Conservation (phyloP, 1,140 invertebrate species). For the Yoshiicerus persimilis region DNA sequence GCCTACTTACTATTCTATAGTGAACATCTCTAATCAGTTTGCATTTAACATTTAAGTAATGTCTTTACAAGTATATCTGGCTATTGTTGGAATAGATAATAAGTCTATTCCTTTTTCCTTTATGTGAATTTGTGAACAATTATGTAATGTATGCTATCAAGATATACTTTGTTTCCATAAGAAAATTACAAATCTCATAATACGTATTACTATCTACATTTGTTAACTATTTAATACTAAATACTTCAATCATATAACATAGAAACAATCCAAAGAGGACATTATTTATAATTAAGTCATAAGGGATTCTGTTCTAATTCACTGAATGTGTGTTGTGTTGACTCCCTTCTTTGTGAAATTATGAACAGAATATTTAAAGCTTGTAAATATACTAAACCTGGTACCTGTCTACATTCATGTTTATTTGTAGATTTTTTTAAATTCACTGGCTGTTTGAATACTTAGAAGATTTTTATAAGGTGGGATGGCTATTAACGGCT, state of each 20-base stretch:
- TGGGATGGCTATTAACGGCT: background rate
- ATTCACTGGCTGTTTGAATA: slow-evolving; percentile 40
- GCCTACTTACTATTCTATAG: background rate
- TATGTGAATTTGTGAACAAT: no score
- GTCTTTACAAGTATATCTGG: background rate
- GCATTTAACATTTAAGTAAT: background rate
- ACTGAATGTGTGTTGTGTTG: background rate
- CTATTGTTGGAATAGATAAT: background rate
- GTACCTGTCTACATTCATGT: background rate
- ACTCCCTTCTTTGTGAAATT: background rate
- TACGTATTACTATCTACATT: background rate
- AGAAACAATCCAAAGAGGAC: background rate
- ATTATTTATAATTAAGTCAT: background rate
- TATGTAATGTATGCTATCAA: background rate
- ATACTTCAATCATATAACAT: background rate
- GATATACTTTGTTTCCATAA: background rate
- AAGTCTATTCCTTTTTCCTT: background rate
- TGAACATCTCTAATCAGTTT: background rate
- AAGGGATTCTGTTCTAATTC: background rate
- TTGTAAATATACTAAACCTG: slow-evolving; percentile 26
- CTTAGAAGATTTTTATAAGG: slow-evolving; percentile 28
- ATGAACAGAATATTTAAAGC: slow-evolving; percentile 3
- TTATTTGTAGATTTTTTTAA: background rate
- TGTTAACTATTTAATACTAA: background rate
- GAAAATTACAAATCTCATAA: background rate